Percentiles rank a stretch among this genome's conserved stretches.
Evolutionary conservation across 2,113 vertebrate species (phyloP).

Genomic region (Oncorhynchus tshawytscha): DNA sequence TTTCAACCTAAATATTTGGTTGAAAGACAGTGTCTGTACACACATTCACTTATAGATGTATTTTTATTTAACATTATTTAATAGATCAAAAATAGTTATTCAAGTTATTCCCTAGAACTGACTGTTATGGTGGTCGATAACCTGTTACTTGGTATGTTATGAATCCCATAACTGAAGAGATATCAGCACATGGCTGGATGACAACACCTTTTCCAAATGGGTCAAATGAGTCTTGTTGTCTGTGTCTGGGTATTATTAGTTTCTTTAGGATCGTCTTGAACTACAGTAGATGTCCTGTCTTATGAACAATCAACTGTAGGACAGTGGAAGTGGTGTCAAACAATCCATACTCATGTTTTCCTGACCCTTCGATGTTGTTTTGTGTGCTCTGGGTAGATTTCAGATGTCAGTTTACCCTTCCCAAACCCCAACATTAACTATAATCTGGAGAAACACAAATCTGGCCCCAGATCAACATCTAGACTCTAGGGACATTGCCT

Average conservation of each 20-base stretch:
- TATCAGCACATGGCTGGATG: background rate
- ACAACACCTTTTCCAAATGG: background rate
- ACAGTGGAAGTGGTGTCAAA: background rate
- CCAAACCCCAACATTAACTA: no score
- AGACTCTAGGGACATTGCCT: no score
- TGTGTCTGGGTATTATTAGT: no score
- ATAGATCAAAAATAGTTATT: no score
- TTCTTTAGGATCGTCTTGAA: background rate
- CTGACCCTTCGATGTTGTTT: no score
- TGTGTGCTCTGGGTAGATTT: no score
- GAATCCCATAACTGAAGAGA: background rate
- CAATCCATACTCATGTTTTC: no score
- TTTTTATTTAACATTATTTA: no score
- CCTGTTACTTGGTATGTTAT: no score
- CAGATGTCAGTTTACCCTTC: no score
- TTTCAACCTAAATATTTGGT: background rate
- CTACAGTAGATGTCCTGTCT: background rate
- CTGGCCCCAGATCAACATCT: background rate
- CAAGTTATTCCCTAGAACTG: background rate
- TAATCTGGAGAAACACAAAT: background rate
- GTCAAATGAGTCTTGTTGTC: background rate
- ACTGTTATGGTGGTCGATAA: background rate
- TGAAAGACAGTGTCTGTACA: background rate
- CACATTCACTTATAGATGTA: background rate
- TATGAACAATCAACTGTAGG: background rate